These are phyloP conservation scores for Zaprionus ornatus DNA, from an alignment of 1,140 invertebrate genomes.

Conservation along the genomic window DNA sequence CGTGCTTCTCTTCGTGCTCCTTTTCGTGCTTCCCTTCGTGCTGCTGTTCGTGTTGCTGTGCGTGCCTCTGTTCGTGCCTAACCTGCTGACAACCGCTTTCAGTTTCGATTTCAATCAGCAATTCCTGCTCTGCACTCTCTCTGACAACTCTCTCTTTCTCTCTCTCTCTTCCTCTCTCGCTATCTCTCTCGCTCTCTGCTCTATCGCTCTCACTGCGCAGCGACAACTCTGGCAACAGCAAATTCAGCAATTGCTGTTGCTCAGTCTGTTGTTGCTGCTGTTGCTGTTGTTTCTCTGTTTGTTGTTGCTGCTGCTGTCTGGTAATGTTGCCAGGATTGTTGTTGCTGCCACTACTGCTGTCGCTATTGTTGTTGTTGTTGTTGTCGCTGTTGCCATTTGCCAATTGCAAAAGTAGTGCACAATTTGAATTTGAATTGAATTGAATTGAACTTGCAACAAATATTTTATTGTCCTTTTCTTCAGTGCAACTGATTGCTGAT, in stretches of 20 bases:
- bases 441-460: constrained; percentile 65
- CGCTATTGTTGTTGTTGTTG: constrained; percentile 34
- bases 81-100: constrained; percentile 47
- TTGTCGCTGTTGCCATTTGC: constrained; percentile 49
- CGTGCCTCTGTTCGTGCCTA: neutral
- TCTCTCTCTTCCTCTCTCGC: too few relatives aligned
- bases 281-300: constrained; percentile 25
- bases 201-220: constrained; percentile 48
- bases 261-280: constrained; percentile 3
- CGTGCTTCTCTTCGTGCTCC: neutral
- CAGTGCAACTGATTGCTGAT: neutral
- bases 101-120: constrained; percentile 78
- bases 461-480: constrained; percentile 55
- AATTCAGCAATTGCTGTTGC: constrained; percentile 53
- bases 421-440: constrained; percentile 56
- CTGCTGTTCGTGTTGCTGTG: neutral
- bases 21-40: neutral
- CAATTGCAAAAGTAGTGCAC: constrained; percentile 37
- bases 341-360: constrained; percentile 27
- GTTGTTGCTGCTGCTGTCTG: constrained; percentile 15
- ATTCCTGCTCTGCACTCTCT: constrained; percentile 10
- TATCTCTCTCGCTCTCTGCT: neutral
- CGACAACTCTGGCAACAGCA: constrained; percentile 26
- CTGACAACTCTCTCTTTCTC: constrained; percentile 23
- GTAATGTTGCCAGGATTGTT: constrained; percentile 33